phyloP scores from a whole-genome alignment of 2,888 invertebrate species.

The Drosophila mimetica region DNA sequence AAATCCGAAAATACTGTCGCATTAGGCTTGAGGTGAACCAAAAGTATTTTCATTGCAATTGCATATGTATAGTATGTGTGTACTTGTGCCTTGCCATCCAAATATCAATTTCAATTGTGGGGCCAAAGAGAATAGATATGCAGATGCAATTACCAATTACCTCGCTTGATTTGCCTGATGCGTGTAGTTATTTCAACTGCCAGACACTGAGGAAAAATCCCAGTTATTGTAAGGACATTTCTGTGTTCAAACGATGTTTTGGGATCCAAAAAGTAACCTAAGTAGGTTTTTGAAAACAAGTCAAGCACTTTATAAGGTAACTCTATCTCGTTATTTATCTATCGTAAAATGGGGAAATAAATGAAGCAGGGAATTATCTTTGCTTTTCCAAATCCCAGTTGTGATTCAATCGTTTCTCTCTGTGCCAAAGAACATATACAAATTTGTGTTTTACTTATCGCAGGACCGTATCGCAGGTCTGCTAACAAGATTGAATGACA shows the following conservation, averaged over 20 bases:
- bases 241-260: too few relatives aligned
- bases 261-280: too few relatives aligned
- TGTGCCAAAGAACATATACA: slow-evolving; percentile 2
- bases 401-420: background rate
- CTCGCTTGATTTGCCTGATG: slow-evolving; percentile 37
- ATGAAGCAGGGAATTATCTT: too few relatives aligned
- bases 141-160: slow-evolving; percentile 51
- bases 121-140: slow-evolving; percentile 14
- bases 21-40: slow-evolving; percentile 40
- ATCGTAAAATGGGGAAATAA: too few relatives aligned
- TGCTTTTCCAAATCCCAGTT: background rate
- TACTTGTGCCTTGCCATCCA: background rate
- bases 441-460: slow-evolving; percentile 23
- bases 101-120: slow-evolving; percentile 28
- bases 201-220: slow-evolving; percentile 13
- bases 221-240: too few relatives aligned
- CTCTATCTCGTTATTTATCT: too few relatives aligned
- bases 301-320: too few relatives aligned
- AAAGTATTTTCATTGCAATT: slow-evolving; percentile 36
- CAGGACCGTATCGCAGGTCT: slow-evolving; percentile 19
- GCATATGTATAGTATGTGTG: slow-evolving; percentile 4
- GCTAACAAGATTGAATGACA: slow-evolving; percentile 29
- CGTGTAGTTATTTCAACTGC: slow-evolving; percentile 25
- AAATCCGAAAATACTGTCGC: slow-evolving; percentile 32
- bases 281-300: too few relatives aligned